These are phyloP conservation scores for Dromius quadrimaculatus DNA, from an alignment of 2,888 invertebrate genomes.

Conservation along the genomic window DNA sequence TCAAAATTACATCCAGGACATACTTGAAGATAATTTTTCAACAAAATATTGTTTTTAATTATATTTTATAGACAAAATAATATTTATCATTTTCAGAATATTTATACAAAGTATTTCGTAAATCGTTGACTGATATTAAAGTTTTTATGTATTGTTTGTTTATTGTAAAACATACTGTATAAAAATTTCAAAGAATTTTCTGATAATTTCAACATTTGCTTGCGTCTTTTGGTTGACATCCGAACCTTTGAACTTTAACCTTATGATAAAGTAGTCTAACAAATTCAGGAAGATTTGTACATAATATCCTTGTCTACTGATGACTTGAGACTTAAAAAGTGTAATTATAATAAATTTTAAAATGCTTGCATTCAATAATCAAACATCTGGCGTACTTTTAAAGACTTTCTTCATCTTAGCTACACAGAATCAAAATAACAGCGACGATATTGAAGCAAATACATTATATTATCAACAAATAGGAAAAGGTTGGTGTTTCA, in stretches of 20 bases:
- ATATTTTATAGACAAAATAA: neutral
- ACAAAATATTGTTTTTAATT: neutral
- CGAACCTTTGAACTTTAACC: conserved; percentile 5
- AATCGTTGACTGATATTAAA: too few species aligned
- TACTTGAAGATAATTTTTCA: too few species aligned
- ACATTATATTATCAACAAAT: conserved; percentile 62
- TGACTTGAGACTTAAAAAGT: neutral
- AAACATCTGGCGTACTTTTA: conserved; percentile 45
- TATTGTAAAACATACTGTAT: too few species aligned
- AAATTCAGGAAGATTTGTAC: conserved; percentile 24
- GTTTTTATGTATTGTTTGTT: too few species aligned
- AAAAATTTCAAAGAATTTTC: too few species aligned
- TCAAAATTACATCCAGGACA: neutral
- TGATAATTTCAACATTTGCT: neutral
- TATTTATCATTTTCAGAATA: neutral
- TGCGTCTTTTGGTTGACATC: conserved; percentile 9
- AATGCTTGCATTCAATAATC: conserved; percentile 38
- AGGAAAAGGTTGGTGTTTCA: conserved; percentile 62
- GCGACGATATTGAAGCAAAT: conserved; percentile 42
- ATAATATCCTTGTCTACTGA: conserved; percentile 29
- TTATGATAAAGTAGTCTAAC: conserved; percentile 1
- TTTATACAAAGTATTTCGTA: too few species aligned
- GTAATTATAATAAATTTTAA: neutral
- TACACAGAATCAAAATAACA: conserved; percentile 45
- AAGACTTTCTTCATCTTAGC: conserved; percentile 48